A percentile compares a stretch with the other conserved stretches of the same genome.
These are phyloP conservation scores for Pelecanus crispus DNA, from an alignment of 2,113 vertebrate species.

Conservation along the genomic window DNA sequence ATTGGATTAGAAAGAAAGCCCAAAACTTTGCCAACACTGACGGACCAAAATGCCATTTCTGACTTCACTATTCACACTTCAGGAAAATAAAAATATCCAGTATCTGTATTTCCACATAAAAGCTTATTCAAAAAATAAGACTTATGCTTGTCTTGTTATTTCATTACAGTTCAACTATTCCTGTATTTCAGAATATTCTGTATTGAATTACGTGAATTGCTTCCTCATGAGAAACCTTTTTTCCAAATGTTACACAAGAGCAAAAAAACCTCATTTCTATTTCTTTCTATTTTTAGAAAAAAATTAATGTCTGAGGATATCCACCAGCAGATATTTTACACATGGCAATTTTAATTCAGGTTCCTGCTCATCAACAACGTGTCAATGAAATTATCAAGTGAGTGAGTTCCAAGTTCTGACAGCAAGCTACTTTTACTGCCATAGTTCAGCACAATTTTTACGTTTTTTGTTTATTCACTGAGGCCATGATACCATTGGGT, in stretches of 20 bases:
- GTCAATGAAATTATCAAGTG: not conserved
- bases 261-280: not conserved
- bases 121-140: not conserved
- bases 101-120: not conserved
- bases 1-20: not conserved
- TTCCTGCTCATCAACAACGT: not conserved
- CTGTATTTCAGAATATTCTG: not conserved
- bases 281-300: not conserved
- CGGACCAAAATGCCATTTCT: not conserved
- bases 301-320: not conserved
- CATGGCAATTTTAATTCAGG: not conserved
- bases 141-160: not conserved
- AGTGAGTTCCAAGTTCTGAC: not conserved
- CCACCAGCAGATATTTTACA: not conserved
- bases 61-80: not conserved
- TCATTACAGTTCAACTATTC: not conserved
- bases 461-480: not conserved
- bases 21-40: not conserved
- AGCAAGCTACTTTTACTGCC: not conserved
- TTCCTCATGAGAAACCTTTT: not conserved
- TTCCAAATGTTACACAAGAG: not conserved
- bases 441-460: not conserved
- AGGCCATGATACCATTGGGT: not conserved
- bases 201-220: not conserved
- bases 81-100: not conserved